Conservation (phyloP, 1,140 invertebrate genomes). For the Aphidius ervi region DNA sequence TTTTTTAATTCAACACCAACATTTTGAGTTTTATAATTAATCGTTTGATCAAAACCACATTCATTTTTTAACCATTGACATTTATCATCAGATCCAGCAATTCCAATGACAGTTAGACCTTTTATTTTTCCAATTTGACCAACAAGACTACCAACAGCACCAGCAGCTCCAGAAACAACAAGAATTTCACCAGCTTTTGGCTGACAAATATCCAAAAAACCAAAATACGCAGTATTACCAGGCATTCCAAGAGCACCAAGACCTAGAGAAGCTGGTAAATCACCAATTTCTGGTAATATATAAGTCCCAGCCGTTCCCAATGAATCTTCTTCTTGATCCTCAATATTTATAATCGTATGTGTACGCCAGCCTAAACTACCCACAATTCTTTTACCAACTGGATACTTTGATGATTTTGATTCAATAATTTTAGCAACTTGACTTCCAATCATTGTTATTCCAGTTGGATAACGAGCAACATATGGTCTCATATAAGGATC, state of each 20-base stretch:
- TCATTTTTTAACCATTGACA: conserved; percentile 63
- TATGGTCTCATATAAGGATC: conserved; percentile 69
- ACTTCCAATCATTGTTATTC: conserved; percentile 59
- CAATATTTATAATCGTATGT: conserved; percentile 44
- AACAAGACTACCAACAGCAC: conserved; percentile 67
- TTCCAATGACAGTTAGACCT: conserved; percentile 68
- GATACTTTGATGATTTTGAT: conserved; percentile 59
- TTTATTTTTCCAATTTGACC: conserved; percentile 69
- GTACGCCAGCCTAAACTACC: conserved; percentile 61
- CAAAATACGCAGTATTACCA: conserved; percentile 72
- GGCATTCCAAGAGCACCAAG: conserved; percentile 64
- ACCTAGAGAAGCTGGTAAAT: conserved; percentile 57
- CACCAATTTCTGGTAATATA: conserved; percentile 54
- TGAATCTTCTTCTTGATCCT: not conserved
- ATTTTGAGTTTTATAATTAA: conserved; percentile 67
- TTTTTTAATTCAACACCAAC: conserved; percentile 56
- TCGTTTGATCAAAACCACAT: conserved; percentile 63
- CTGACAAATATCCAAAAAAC: conserved; percentile 64
- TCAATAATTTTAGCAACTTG: conserved; percentile 65
- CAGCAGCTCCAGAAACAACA: conserved; percentile 62
- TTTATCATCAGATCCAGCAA: conserved; percentile 68
- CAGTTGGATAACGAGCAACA: conserved; percentile 49
- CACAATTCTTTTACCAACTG: conserved; percentile 57
- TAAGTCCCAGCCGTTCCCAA: conserved; percentile 16
- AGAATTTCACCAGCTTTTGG: conserved; percentile 66